These are phyloP conservation scores for Drosophila seguyi DNA, from an alignment of 1,140 invertebrate genomes.

Conservation along the genomic window DNA sequence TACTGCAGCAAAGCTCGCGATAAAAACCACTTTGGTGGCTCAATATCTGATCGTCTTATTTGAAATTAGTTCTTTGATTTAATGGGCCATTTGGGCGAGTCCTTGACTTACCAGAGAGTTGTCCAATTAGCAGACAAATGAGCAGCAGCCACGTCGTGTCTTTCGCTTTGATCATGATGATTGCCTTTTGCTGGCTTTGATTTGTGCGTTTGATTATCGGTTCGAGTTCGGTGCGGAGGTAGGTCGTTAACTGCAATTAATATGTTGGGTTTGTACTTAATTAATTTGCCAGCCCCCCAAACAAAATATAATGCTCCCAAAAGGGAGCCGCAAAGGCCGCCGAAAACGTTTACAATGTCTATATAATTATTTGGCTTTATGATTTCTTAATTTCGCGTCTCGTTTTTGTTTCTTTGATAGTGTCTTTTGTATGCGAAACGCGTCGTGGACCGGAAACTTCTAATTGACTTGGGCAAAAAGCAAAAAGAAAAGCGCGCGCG, in stretches of 20 bases:
- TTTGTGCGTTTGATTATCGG: slow-evolving; percentile 34
- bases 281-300: slow-evolving; percentile 57
- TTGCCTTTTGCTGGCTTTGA: slow-evolving; percentile 25
- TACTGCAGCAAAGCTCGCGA: background rate
- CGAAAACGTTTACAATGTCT: slow-evolving; percentile 30
- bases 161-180: slow-evolving; percentile 55
- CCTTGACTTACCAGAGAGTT: slow-evolving; percentile 67
- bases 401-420: slow-evolving; percentile 10
- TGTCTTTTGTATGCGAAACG: slow-evolving; percentile 40
- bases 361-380: slow-evolving; percentile 15
- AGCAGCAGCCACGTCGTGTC: slow-evolving; percentile 60
- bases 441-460: slow-evolving; percentile 50
- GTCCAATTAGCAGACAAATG: slow-evolving; percentile 70
- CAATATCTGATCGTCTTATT: slow-evolving; percentile 13
- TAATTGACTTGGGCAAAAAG: slow-evolving; percentile 54
- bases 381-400: slow-evolving; percentile 43
- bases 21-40: slow-evolving; percentile 20
- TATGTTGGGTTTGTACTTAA: slow-evolving; percentile 67
- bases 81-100: slow-evolving; percentile 31
- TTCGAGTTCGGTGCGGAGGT: slow-evolving; percentile 52
- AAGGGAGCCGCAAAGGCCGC: slow-evolving; percentile 53
- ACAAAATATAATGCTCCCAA: slow-evolving; percentile 27
- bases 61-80: slow-evolving; percentile 38
- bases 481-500: slow-evolving; percentile 54
- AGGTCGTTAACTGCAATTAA: slow-evolving; percentile 81